Evolutionary conservation across 2,888 invertebrate genomes (phyloP), one percentile per base, ranked within the genome.

Genomic region (Drosophila fungiperda): DNA sequence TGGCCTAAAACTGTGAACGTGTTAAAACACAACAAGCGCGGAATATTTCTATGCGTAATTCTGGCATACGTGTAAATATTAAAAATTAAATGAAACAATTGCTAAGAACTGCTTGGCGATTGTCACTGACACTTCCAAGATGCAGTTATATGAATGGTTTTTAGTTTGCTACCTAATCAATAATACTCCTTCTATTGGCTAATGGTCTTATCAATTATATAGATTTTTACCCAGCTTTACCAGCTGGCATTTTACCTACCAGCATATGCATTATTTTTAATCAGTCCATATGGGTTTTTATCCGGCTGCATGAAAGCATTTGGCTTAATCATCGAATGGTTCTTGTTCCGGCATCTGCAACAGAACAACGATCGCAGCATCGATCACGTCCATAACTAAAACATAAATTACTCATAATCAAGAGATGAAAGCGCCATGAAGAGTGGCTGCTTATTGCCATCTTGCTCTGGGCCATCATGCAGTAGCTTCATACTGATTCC

Each of bases 61-160:
- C 66, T 64, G 57, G 70, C 63, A 78, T 80, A 80, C 80, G 80
- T 80, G 80, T 80, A 80, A 78, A 80, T 70, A 60, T 59, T 55
- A 76, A 77, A 50, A 70, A 55, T 29, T 29, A 49, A 60, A 67
- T 42, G 26, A 26, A 50, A 33, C n/a, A 54, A 58, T 35, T 20
- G 35, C 33, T 12, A 54, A 42, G 32, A 45, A 40, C 9, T 26
- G 52, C 11, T 33, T 1, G 15, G 33, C 35, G 42, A 57, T 62
- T 45, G 42, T 42, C 59, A 68, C 62, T 55, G 61, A 45, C 53
- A 64, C 17, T 20, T 40, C 38, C 20, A 36, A 49, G 9, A 2
- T 23, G 15, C 17, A 20, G 11, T 59, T 42, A 58, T 42, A 68
- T 79, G 68, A 76, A 76, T 73, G 65, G 29, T 11, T n/a, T n/a